These are phyloP conservation scores for Megathymus violae DNA, from an alignment of 1,140 invertebrate genomes.

Conservation along the genomic window DNA sequence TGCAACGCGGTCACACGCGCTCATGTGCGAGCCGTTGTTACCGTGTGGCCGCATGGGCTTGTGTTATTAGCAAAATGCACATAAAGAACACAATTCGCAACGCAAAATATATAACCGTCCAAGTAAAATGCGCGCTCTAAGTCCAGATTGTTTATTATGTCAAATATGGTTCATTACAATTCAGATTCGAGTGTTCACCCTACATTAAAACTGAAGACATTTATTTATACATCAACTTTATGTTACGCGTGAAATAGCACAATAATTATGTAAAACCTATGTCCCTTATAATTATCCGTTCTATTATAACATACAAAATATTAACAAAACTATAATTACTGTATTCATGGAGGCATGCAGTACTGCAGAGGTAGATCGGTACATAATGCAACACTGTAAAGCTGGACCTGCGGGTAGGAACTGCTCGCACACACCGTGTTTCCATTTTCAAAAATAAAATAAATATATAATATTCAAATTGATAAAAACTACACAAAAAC, in stretches of 20 bases:
- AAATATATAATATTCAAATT: conserved; percentile 13
- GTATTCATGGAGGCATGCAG: conserved; percentile 72
- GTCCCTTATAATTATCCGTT: conserved; percentile 67
- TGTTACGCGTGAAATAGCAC: conserved; percentile 53
- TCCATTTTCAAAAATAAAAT: conserved; percentile 18
- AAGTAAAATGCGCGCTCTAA: conserved; percentile 48
- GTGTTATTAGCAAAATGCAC: too few species aligned
- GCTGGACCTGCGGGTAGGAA: conserved; percentile 33
- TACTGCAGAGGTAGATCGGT: conserved; percentile 76
- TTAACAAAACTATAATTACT: conserved; percentile 76
- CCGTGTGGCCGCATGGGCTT: too few species aligned
- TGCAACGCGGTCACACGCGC: too few species aligned
- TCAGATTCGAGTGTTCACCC: conserved; percentile 66
- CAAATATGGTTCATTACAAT: conserved; percentile 66
- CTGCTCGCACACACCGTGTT: conserved; percentile 22
- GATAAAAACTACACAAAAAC: conserved; percentile 22
- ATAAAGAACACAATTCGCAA: too few species aligned
- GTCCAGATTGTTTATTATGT: conserved; percentile 79
- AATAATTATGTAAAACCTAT: conserved; percentile 70
- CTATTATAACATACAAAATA: conserved; percentile 74
- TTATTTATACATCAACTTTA: conserved; percentile 62
- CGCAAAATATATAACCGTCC: not conserved
- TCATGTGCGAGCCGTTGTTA: too few species aligned
- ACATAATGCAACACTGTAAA: conserved; percentile 55
- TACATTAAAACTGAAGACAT: conserved; percentile 67